These are phyloP conservation scores for Mormyrus proboscirostris DNA, from an alignment of 2,797 vertebrate genomes.

Conservation along the genomic window DNA sequence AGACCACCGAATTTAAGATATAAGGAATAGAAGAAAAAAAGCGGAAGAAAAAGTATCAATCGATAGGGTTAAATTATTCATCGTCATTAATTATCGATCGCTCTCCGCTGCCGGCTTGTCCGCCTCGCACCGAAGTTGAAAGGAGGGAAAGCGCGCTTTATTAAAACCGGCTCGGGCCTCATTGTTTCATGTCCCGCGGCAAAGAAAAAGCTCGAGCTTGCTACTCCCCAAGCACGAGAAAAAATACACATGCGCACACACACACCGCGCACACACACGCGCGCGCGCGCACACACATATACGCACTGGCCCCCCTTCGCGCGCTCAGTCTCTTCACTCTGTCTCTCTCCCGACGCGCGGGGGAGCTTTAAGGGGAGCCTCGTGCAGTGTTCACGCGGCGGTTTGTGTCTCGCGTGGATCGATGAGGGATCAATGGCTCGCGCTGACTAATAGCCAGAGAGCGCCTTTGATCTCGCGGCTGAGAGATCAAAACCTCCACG, in stretches of 20 bases:
- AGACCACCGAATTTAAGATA: conserved; percentile 64
- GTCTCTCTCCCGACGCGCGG: conserved; percentile 58
- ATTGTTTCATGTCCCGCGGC: conserved; percentile 88
- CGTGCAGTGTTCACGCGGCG: conserved; percentile 69
- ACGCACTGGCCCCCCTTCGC: conserved; percentile 39
- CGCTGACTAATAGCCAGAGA: conserved; percentile 82
- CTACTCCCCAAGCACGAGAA: conserved; percentile 60
- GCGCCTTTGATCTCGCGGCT: conserved; percentile 80
- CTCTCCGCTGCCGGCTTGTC: conserved; percentile 76
- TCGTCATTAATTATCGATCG: conserved; percentile 92
- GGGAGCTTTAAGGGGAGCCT: conserved; percentile 70
- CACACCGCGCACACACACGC: conserved; percentile 12
- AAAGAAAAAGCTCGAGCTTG: conserved; percentile 74
- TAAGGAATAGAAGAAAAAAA: conserved; percentile 59
- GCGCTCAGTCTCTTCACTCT: conserved; percentile 36
- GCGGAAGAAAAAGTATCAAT: conserved; percentile 73
- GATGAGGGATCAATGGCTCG: conserved; percentile 82
- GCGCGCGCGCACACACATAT: conserved; percentile 23
- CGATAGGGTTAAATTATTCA: conserved; percentile 88
- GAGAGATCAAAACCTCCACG: conserved; percentile 76
- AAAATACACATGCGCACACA: conserved; percentile 38
- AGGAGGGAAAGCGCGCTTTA: conserved; percentile 82
- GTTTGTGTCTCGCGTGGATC: conserved; percentile 74
- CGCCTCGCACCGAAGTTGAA: conserved; percentile 82
- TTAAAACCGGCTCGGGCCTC: conserved; percentile 80